Evolutionary conservation across 1,140 invertebrate genomes (phyloP).

Genomic region (Anastrepha ludens): DNA sequence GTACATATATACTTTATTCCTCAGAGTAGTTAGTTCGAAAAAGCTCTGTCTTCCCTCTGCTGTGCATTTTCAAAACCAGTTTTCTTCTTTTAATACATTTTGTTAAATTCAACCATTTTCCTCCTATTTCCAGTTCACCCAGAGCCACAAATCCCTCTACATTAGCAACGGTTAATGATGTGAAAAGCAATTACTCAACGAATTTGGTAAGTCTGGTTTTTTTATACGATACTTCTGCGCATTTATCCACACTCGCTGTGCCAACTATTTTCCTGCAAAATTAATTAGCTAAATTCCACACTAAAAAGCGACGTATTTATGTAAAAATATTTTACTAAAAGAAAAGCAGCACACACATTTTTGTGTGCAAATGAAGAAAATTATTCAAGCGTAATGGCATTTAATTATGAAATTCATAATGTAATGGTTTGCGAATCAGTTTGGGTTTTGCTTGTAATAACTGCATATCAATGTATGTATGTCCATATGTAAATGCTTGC

Average conservation of each 20-base stretch:
- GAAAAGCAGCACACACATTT: neutral
- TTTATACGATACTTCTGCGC: neutral
- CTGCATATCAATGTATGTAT: neutral
- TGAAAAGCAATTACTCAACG: conserved; percentile 34
- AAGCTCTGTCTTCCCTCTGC: too few relatives aligned
- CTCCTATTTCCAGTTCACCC: conserved; percentile 11
- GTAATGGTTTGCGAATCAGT: neutral
- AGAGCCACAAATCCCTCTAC: conserved; percentile 39
- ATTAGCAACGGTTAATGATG: conserved; percentile 25
- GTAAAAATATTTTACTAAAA: neutral
- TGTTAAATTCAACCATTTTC: neutral
- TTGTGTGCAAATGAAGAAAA: neutral
- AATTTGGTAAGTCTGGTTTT: conserved; percentile 43
- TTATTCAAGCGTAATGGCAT: conserved; percentile 19
- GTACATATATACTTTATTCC: neutral
- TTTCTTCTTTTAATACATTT: neutral
- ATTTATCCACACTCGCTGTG: neutral
- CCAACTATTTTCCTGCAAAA: neutral
- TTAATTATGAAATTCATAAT: conserved; percentile 45
- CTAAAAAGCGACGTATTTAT: neutral
- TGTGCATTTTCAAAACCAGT: too few relatives aligned
- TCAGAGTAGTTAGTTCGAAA: neutral
- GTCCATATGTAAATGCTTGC: neutral
- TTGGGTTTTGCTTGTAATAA: neutral
- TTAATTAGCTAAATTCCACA: conserved; percentile 40